Conservation (phyloP, 2,888 invertebrate genomes). For the Drosophila antonietae region DNA sequence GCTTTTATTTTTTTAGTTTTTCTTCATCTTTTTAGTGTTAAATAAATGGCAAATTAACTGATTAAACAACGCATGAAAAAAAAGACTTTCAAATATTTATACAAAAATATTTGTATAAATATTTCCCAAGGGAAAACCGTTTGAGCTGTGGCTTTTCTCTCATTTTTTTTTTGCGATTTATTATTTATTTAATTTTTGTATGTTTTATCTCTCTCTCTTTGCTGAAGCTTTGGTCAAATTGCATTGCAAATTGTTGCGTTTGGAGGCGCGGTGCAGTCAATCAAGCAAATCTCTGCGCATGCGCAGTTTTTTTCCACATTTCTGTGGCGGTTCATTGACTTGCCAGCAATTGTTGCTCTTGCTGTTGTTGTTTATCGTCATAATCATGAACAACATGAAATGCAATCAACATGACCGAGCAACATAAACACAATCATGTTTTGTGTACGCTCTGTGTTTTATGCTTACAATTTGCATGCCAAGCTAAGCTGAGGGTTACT, state of each 20-base stretch:
- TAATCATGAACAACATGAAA: constrained; percentile 52
- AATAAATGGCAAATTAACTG: neutral
- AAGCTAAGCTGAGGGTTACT: constrained; percentile 29
- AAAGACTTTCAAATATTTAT: neutral
- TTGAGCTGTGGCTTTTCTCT: constrained; percentile 11
- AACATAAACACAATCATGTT: constrained; percentile 63
- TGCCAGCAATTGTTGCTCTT: constrained; percentile 12
- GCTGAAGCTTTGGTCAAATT: constrained; percentile 28
- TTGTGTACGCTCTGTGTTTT: constrained; percentile 24
- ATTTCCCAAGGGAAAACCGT: constrained; percentile 22
- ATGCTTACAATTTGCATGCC: constrained; percentile 47
- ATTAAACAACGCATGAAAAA: neutral
- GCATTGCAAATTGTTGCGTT: constrained; percentile 46
- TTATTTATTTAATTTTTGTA: constrained; percentile 21
- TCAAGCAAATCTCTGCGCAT: constrained; percentile 78
- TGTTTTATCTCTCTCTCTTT: constrained; percentile 1
- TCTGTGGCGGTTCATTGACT: constrained; percentile 66
- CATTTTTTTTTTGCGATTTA: neutral
- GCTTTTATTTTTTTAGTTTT: neutral
- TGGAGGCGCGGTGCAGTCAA: constrained; percentile 64
- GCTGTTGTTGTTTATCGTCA: constrained; percentile 36
- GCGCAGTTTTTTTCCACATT: constrained; percentile 71
- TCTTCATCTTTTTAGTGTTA: neutral
- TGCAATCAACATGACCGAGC: constrained; percentile 70
- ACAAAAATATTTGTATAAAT: constrained; percentile 3